These are phyloP conservation scores for Hoplodrina blanda DNA, from an alignment of 2,888 invertebrate species.

Conservation along the genomic window DNA sequence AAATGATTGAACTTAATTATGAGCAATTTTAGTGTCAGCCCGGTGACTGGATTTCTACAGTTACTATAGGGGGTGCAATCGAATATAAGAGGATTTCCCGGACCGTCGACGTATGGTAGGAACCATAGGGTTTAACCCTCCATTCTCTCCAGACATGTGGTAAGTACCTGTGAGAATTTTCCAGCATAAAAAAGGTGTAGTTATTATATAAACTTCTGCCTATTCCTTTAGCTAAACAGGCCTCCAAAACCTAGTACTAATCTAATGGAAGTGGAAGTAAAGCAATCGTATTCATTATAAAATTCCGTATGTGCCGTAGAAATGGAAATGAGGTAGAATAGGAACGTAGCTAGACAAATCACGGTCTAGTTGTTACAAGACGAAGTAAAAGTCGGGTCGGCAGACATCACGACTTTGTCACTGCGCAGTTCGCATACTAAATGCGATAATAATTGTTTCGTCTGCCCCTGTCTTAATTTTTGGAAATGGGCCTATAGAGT, in stretches of 20 bases:
- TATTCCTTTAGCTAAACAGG: not conserved
- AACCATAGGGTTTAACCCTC: too few species aligned
- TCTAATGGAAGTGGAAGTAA: constrained; percentile 11
- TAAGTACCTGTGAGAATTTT: too few species aligned
- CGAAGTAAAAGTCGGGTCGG: constrained; percentile 67
- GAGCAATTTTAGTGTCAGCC: too few species aligned
- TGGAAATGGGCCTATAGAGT: not conserved
- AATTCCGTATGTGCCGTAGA: constrained; percentile 59
- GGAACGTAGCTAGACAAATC: constrained; percentile 65
- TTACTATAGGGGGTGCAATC: too few species aligned
- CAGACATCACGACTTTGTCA: constrained; percentile 63
- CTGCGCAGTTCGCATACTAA: constrained; percentile 56
- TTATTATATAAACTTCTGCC: not conserved
- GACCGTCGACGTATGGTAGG: too few species aligned
- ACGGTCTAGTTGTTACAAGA: constrained; percentile 68
- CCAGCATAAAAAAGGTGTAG: not conserved
- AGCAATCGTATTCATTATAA: constrained; percentile 49
- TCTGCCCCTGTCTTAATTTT: constrained; percentile 32
- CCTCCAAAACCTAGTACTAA: not conserved
- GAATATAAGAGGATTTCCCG: too few species aligned
- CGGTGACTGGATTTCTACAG: too few species aligned
- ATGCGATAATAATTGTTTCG: constrained; percentile 60
- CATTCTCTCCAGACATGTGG: too few species aligned
- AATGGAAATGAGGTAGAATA: constrained; percentile 64
- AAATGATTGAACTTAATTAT: too few species aligned